Conservation (phyloP, 2,113 vertebrate species). For the Platichthys flesus region DNA sequence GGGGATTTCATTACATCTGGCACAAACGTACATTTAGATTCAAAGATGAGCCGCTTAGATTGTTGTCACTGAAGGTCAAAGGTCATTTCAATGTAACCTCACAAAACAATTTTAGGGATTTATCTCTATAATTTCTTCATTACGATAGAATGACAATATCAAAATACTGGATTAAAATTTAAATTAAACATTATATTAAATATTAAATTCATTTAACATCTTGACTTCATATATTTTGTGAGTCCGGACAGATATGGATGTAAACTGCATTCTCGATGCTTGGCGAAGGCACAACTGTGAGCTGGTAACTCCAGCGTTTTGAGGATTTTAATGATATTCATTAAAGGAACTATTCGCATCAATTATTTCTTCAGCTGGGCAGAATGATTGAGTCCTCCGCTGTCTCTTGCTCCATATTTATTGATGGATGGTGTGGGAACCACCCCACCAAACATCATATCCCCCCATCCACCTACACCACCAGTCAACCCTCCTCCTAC, state of each 20-base stretch:
- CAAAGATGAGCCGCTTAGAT: not conserved
- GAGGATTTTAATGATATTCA: slow-evolving; percentile 5
- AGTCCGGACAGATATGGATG: not conserved
- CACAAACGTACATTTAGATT: not conserved
- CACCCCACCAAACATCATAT: too few species aligned
- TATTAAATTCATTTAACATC: too few species aligned
- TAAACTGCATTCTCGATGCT: not conserved
- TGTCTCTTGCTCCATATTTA: slow-evolving; percentile 41
- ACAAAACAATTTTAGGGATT: not conserved
- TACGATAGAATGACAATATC: not conserved
- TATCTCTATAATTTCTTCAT: not conserved
- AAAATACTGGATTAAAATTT: not conserved
- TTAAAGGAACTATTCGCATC: slow-evolving; percentile 28
- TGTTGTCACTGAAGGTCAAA: not conserved
- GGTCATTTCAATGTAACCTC: too few species aligned
- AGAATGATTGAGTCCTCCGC: slow-evolving; percentile 29
- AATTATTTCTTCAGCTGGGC: slow-evolving; percentile 39
- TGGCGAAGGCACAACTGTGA: not conserved
- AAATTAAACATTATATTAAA: not conserved
- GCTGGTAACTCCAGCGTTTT: not conserved
- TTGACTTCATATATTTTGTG: not conserved
- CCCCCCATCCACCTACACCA: too few species aligned
- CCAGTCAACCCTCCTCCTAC: too few species aligned
- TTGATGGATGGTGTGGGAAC: slow-evolving; percentile 29
- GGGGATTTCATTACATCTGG: not conserved